Conservation (phyloP, 2,113 vertebrate genomes). For the Festucalex cinctus region DNA sequence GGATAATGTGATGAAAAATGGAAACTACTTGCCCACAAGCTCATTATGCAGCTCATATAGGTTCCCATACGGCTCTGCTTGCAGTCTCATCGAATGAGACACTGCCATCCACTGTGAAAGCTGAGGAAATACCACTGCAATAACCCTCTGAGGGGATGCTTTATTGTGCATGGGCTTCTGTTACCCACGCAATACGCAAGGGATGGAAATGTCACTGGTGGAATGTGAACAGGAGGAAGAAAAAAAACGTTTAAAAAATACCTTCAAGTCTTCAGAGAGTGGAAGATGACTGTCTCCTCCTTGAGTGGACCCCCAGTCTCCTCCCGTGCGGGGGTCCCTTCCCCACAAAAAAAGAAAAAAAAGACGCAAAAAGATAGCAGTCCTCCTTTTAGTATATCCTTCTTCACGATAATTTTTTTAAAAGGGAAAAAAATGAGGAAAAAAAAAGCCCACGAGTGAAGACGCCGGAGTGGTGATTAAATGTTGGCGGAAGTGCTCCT, state of each 20-base stretch:
- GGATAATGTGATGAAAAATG: neutral
- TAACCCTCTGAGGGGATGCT: neutral
- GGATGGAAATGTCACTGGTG: neutral
- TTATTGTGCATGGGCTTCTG: neutral
- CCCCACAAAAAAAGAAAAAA: neutral
- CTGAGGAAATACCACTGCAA: neutral
- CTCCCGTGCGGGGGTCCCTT: neutral
- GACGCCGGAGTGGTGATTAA: neutral
- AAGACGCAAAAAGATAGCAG: neutral
- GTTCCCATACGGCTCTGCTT: neutral
- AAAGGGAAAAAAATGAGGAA: neutral
- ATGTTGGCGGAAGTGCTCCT: neutral
- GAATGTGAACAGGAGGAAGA: neutral
- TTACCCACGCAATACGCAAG: neutral
- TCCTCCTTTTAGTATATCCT: neutral
- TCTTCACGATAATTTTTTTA: neutral
- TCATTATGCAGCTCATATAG: conserved; percentile 34
- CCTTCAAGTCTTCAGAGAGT: neutral
- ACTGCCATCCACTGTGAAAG: conserved; percentile 30
- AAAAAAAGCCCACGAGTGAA: neutral
- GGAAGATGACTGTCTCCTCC: neutral
- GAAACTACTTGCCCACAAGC: neutral
- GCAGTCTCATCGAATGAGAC: conserved; percentile 44
- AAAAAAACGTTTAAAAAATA: neutral
- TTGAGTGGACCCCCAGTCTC: neutral